Conservation (phyloP, 2,888 invertebrate genomes). For the Xylota sylvarum region DNA sequence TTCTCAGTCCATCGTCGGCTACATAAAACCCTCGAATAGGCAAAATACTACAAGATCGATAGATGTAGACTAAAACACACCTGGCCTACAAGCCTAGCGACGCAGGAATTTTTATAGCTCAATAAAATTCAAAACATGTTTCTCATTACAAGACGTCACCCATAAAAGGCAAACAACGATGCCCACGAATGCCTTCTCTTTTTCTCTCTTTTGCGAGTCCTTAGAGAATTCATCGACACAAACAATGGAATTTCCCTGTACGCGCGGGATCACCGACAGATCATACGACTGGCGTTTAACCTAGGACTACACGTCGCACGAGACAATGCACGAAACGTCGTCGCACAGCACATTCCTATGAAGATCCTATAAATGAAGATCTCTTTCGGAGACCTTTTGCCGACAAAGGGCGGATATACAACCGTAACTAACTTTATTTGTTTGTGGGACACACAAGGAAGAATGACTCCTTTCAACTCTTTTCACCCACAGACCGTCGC, state of each 20-base stretch:
- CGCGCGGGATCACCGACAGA: constrained; percentile 48
- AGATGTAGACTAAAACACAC: background rate
- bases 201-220: background rate
- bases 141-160: constrained; percentile 16
- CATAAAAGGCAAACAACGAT: constrained; percentile 23
- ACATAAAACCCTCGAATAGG: background rate
- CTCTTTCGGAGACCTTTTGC: constrained; percentile 46
- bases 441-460: constrained; percentile 41
- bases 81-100: background rate
- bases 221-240: constrained; percentile 26
- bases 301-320: constrained; percentile 21
- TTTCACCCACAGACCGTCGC: constrained; percentile 26
- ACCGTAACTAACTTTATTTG: constrained; percentile 50
- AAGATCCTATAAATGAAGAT: constrained; percentile 67
- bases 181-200: background rate
- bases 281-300: constrained; percentile 40
- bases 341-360: constrained; percentile 17
- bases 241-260: constrained; percentile 56
- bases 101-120: constrained; percentile 33
- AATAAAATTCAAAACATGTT: constrained; percentile 48
- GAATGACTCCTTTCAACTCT: constrained; percentile 37
- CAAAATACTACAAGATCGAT: background rate
- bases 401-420: constrained; percentile 61
- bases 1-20: background rate
- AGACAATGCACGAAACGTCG: constrained; percentile 43